Percentiles rank a stretch among this genome's conserved stretches.
Evolutionary conservation across 2,888 invertebrate species (phyloP).

Genomic region (Mactromeris polynyma): DNA sequence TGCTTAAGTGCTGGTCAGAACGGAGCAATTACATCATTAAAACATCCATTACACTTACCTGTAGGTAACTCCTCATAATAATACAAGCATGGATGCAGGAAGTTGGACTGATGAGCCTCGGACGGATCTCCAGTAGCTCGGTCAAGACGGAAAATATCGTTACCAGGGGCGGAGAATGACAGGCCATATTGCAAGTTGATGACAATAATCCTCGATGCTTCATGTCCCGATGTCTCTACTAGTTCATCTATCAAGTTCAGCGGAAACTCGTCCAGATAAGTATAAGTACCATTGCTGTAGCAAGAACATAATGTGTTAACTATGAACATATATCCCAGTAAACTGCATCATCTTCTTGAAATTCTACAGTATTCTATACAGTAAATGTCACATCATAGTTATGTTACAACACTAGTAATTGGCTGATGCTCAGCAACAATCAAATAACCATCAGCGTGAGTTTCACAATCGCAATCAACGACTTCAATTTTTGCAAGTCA

Average conservation of each 20-base stretch:
- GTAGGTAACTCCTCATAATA: constrained; percentile 86
- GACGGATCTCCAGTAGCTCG: constrained; percentile 87
- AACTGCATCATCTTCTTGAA: too few relatives aligned
- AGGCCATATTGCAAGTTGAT: constrained; percentile 87
- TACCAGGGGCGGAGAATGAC: constrained; percentile 87
- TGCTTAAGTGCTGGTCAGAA: too few relatives aligned
- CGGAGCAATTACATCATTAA: too few relatives aligned
- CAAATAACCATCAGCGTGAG: too few relatives aligned
- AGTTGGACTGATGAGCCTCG: constrained; percentile 87
- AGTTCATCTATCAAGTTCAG: constrained; percentile 85
- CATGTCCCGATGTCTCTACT: constrained; percentile 82
- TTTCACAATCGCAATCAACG: too few relatives aligned
- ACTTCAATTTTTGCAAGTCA: too few relatives aligned
- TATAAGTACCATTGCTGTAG: constrained; percentile 72
- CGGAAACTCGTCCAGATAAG: constrained; percentile 87
- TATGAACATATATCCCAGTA: too few relatives aligned
- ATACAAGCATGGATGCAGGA: constrained; percentile 88
- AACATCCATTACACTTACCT: constrained; percentile 77
- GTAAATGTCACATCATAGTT: too few relatives aligned
- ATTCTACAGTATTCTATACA: too few relatives aligned
- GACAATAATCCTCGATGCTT: constrained; percentile 81
- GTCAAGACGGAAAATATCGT: constrained; percentile 87
- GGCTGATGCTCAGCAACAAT: too few relatives aligned
- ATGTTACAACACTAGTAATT: too few relatives aligned
- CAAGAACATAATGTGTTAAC: not conserved